A percentile compares a stretch with the other conserved stretches of the same genome.
phyloP scores from a whole-genome alignment of 2,113 vertebrate species.

The Chaetura pelagica region DNA sequence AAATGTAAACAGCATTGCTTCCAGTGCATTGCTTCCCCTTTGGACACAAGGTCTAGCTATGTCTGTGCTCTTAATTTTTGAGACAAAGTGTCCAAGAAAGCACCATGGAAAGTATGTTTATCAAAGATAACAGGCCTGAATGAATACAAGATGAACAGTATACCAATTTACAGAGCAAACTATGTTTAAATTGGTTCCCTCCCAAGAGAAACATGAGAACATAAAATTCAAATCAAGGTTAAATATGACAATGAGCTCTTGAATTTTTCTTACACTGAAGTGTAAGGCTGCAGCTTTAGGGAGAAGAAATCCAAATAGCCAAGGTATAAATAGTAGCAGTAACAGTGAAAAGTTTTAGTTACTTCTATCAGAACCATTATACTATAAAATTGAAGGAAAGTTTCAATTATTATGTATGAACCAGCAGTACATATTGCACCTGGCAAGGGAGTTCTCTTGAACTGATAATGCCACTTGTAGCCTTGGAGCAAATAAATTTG shows the following conservation, averaged over 20 bases:
- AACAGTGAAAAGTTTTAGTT: background rate
- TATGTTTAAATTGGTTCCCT: background rate
- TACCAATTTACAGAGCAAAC: background rate
- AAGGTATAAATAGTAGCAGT: background rate
- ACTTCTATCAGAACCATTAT: background rate
- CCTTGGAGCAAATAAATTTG: background rate
- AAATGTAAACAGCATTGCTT: background rate
- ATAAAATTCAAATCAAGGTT: background rate
- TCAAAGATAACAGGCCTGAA: background rate
- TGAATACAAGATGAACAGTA: background rate
- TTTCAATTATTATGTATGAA: background rate
- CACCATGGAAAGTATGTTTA: background rate
- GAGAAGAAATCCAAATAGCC: background rate
- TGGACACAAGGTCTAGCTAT: rapidly evolving
- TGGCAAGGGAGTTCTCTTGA: background rate
- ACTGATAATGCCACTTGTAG: background rate
- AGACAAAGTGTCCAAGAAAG: background rate
- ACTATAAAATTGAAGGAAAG: background rate
- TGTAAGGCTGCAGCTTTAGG: background rate
- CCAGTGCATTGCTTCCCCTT: background rate
- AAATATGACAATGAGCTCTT: background rate
- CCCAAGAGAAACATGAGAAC: background rate
- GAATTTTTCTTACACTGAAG: background rate
- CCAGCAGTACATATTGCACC: background rate
- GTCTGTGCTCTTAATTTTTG: background rate